Base-by-base conservation (phyloP, 2,113 vertebrate genomes). In the Nymphicus hollandicus region DNA sequence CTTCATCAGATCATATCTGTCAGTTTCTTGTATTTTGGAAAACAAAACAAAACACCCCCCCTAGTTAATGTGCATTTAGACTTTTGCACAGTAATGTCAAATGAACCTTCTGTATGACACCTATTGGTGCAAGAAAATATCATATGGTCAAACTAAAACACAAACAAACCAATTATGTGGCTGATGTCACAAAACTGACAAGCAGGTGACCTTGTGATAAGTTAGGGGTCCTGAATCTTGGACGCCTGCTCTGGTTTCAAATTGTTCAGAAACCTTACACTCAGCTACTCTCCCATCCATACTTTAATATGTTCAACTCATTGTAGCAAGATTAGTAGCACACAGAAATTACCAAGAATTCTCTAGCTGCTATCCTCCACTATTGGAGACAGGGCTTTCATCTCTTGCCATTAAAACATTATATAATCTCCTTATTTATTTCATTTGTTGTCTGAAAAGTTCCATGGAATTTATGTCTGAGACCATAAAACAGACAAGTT, bases 161-260 rank as follows among this genome's bases (percentile, higher is more conserved):
- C 13, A 61, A 78, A 85, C 27, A 33, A 88, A 81, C 2, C 28
- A 86, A 17, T 7, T 27, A 50, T 2, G 39, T 69, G 17, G 27
- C 31, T 70, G 27, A 64, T 14, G 16, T 73, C 49, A 72, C 20
- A 8, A 10, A 47, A 72, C n/a, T 28, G 49, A 78, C 76, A 71
- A 82, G 56, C 46, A 70, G 19, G 33, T n/a, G 35, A 91, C 11
- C 16, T 31, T 52, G 28, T 37, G 64, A 47, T 39, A 81, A 65
- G 12, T 0, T 12, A 28, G 6, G 20, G 0, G 2, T 85, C 20
- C 71, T 68, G 31, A 83, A 64, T 35, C 43, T 10, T 3, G 3
- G 28, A 43, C 4, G 2, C 15, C 27, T 61, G 64, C 69, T 50
- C 50, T 49, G 43, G 16, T 39, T 70, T 76, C 25, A 69, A 4